Evolutionary conservation across 1,140 invertebrate genomes (phyloP).

Genomic region (Agrilus planipennis): DNA sequence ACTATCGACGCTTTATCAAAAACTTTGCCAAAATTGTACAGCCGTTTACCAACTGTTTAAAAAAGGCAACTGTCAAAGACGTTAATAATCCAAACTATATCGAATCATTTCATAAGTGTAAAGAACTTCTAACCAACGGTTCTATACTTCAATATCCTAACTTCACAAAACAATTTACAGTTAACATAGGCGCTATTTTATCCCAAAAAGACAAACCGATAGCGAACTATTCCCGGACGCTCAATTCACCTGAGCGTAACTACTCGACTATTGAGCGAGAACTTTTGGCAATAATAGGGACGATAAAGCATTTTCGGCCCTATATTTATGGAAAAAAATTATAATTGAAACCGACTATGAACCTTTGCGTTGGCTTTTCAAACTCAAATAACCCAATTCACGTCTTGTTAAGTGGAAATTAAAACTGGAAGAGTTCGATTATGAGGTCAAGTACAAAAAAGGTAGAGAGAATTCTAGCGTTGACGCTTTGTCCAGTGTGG

Average conservation of each 20-base stretch:
- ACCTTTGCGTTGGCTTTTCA: constrained; percentile 34
- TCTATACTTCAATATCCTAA: too few relatives aligned
- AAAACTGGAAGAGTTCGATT: constrained; percentile 27
- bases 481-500: too few relatives aligned
- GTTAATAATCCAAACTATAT: too few relatives aligned
- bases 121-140: too few relatives aligned
- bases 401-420: constrained; percentile 36
- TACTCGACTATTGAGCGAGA: constrained; percentile 37
- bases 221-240: constrained; percentile 17
- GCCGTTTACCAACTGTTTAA: too few relatives aligned
- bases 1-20: too few relatives aligned
- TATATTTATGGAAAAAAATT: constrained; percentile 36
- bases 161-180: too few relatives aligned
- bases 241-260: constrained; percentile 24
- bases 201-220: too few relatives aligned
- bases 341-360: constrained; percentile 37
- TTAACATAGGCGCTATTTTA: too few relatives aligned
- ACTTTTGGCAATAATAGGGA: constrained; percentile 34
- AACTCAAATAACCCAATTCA: constrained; percentile 32
- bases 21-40: too few relatives aligned
- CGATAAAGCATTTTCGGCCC: constrained; percentile 32
- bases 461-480: constrained; percentile 8
- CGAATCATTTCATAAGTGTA: too few relatives aligned
- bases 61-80: too few relatives aligned
- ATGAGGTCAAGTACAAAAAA: constrained; percentile 29